Percentiles rank a stretch among this genome's conserved stretches.
Evolutionary conservation across 2,797 vertebrate species (phyloP).

Genomic region (Bradypus variegatus): DNA sequence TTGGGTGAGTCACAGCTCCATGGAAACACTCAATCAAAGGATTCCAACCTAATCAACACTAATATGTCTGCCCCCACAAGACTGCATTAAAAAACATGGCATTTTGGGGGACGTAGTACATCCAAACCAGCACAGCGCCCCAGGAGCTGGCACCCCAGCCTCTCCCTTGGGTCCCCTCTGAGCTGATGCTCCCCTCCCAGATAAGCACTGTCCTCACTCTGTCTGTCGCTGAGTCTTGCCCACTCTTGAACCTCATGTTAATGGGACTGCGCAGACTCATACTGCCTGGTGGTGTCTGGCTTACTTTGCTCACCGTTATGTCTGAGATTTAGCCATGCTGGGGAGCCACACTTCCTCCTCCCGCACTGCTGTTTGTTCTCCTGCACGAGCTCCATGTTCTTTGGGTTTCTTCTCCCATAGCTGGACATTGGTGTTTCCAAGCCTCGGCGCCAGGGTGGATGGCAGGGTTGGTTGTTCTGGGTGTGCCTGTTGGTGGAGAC

Average conservation of each 20-base stretch:
- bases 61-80: too few species aligned
- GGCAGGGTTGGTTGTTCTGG: neutral
- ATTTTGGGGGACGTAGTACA: too few species aligned
- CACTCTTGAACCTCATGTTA: too few species aligned
- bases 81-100: too few species aligned
- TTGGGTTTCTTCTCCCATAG: neutral
- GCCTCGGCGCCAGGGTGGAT: neutral
- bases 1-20: too few species aligned
- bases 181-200: too few species aligned
- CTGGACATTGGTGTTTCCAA: neutral
- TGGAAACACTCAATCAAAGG: too few species aligned
- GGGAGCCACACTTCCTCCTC: neutral
- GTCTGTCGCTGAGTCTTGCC: neutral
- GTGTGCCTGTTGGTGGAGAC: accelerated
- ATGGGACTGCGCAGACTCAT: accelerated
- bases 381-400: too few species aligned
- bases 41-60: too few species aligned
- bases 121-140: too few species aligned
- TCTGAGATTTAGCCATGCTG: neutral
- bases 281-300: accelerated
- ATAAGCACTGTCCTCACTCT: neutral
- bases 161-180: neutral
- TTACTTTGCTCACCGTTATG: accelerated
- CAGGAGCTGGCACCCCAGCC: neutral
- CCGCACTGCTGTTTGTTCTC: neutral